These are phyloP conservation scores for Musca vetustissima DNA, from an alignment of 1,140 invertebrate genomes.

Conservation along the genomic window DNA sequence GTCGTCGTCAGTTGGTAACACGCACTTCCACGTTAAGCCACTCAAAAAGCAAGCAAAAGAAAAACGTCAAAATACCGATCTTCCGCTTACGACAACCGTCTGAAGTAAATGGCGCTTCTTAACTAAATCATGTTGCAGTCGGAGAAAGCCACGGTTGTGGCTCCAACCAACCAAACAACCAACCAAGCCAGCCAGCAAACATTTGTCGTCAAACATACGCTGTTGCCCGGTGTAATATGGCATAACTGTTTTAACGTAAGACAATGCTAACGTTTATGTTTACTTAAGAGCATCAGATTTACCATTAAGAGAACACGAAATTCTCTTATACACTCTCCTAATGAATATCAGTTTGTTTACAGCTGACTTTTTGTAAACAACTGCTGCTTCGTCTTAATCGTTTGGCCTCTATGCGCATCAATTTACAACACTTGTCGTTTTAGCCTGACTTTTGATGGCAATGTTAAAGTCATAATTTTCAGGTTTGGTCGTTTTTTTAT, in stretches of 20 bases:
- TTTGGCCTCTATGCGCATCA: too few species aligned
- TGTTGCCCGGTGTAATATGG: background rate
- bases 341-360: too few species aligned
- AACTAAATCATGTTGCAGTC: background rate
- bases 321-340: too few species aligned
- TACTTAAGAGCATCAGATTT: constrained; percentile 2
- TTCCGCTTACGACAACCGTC: constrained; percentile 18
- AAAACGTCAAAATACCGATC: background rate
- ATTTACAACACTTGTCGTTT: too few species aligned
- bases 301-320: background rate
- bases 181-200: too few species aligned
- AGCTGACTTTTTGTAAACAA: too few species aligned
- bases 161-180: background rate
- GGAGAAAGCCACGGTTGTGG: constrained; percentile 3
- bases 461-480: too few species aligned
- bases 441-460: too few species aligned
- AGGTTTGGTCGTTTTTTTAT: too few species aligned
- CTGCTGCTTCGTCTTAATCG: too few species aligned
- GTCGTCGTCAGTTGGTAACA: background rate
- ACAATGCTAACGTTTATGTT: background rate
- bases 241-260: background rate
- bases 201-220: too few species aligned
- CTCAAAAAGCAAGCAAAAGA: too few species aligned
- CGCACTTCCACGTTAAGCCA: background rate
- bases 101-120: constrained; percentile 10